These are phyloP conservation scores for Adelphocoris suturalis DNA, from an alignment of 2,888 invertebrate genomes.

Conservation along the genomic window DNA sequence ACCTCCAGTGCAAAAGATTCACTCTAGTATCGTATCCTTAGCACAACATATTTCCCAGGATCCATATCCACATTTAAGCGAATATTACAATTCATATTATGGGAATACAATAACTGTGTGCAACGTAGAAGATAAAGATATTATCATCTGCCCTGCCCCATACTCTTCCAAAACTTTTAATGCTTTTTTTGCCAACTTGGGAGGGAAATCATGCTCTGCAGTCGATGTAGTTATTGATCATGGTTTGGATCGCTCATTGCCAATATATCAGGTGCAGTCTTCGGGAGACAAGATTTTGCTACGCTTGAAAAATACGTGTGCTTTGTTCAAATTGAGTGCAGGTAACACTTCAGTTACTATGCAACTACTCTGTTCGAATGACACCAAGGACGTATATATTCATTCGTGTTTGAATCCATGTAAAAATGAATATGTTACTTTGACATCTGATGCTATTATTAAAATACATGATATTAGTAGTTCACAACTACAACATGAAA, in stretches of 20 bases:
- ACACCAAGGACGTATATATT: not conserved
- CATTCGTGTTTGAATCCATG: not conserved
- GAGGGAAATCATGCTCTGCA: not conserved
- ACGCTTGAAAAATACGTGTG: not conserved
- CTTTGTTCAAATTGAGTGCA: not conserved
- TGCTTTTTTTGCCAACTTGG: not conserved
- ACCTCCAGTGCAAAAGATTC: not conserved
- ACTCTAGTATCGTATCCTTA: not conserved
- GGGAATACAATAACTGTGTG: not conserved
- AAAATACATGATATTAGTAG: not conserved
- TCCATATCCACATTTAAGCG: not conserved
- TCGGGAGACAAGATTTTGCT: not conserved
- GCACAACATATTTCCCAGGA: not conserved
- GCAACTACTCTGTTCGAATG: not conserved
- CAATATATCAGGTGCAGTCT: not conserved
- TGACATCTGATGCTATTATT: not conserved
- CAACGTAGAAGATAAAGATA: not conserved
- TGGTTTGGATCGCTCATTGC: not conserved
- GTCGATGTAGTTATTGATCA: not conserved
- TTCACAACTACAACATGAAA: not conserved
- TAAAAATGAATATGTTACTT: not conserved
- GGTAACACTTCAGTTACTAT: not conserved
- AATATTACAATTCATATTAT: slow-evolving; percentile 4
- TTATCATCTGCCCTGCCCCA: not conserved
- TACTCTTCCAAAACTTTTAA: not conserved